These are phyloP conservation scores for Tridacna crocea DNA, from an alignment of 2,888 invertebrate species.

Conservation along the genomic window DNA sequence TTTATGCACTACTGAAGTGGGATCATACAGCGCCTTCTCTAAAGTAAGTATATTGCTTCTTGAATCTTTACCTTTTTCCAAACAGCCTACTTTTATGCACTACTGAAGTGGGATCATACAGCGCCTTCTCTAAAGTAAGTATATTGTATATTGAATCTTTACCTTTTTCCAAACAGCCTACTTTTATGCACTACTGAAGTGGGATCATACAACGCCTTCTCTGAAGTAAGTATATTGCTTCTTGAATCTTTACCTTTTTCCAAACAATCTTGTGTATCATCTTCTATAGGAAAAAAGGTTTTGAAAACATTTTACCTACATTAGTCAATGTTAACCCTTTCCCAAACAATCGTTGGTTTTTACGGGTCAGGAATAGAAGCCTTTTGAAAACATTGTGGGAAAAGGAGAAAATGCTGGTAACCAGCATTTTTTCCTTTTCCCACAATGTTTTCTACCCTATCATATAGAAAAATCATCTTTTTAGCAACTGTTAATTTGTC, in stretches of 20 bases:
- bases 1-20: constrained; percentile 74
- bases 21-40: constrained; percentile 72
- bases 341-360: too few relatives aligned
- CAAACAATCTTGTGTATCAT: neutral
- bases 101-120: constrained; percentile 78
- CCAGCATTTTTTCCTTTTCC: too few relatives aligned
- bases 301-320: too few relatives aligned
- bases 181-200: constrained; percentile 69
- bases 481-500: too few relatives aligned
- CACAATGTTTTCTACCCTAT: too few relatives aligned
- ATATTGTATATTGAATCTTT: neutral
- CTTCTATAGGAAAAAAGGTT: too few relatives aligned
- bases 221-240: constrained; percentile 69
- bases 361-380: too few relatives aligned
- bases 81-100: constrained; percentile 29
- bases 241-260: neutral
- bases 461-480: too few relatives aligned
- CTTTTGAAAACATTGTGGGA: too few relatives aligned
- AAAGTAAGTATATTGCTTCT: constrained; percentile 66
- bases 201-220: constrained; percentile 75
- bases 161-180: neutral
- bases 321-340: too few relatives aligned
- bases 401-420: too few relatives aligned
- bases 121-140: constrained; percentile 75
- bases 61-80: neutral